phyloP scores from a whole-genome alignment of 2,113 vertebrate genomes.

The Caracal caracal region DNA sequence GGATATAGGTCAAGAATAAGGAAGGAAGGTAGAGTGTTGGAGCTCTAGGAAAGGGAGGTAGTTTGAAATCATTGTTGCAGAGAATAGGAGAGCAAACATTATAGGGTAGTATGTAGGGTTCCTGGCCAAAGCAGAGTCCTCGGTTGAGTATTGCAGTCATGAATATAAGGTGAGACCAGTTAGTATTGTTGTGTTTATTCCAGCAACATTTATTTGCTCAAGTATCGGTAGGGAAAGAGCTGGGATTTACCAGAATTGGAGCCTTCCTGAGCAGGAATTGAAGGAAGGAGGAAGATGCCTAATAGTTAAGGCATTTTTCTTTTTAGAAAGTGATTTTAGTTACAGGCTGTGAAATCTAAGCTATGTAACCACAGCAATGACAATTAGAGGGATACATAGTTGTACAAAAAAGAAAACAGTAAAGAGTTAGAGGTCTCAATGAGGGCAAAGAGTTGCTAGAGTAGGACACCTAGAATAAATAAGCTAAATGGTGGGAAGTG shows the following conservation, averaged over 20 bases:
- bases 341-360: background rate
- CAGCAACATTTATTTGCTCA: background rate
- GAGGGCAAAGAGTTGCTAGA: background rate
- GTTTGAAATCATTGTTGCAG: background rate
- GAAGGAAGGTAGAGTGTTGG: background rate
- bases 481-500: background rate
- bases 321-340: background rate
- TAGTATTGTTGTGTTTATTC: background rate
- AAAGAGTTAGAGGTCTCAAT: background rate
- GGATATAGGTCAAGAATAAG: background rate
- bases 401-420: background rate
- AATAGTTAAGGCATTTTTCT: background rate
- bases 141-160: background rate
- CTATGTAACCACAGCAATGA: background rate
- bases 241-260: background rate
- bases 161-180: background rate
- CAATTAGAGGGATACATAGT: background rate
- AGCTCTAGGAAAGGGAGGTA: background rate
- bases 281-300: background rate
- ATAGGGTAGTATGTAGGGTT: background rate
- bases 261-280: background rate
- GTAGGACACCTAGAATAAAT: background rate
- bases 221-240: background rate
- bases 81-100: background rate
- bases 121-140: background rate